A percentile compares a stretch with the other conserved stretches of the same genome.
Evolutionary conservation across 2,888 invertebrate genomes (phyloP).

Genomic region (Hydroisotoma schaefferi): DNA sequence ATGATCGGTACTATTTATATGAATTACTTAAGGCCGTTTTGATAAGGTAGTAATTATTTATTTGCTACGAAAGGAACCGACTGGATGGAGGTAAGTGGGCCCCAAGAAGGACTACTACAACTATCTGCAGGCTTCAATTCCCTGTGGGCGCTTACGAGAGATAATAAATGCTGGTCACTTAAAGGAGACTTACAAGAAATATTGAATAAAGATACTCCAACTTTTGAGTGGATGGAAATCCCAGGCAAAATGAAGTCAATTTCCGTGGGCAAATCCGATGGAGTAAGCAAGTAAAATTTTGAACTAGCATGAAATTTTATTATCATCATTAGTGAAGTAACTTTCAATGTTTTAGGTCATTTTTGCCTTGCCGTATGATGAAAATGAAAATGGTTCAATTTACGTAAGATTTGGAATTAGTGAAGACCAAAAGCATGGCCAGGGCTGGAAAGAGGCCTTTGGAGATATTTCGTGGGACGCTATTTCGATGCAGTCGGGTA

Average conservation of each 20-base stretch:
- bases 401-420: conserved; percentile 35
- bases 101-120: conserved; percentile 53
- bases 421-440: conserved; percentile 39
- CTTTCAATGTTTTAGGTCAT: conserved; percentile 31
- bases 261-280: conserved; percentile 41
- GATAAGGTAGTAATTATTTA: not conserved
- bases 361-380: conserved; percentile 36
- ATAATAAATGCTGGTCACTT: conserved; percentile 52
- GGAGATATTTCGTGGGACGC: conserved; percentile 36
- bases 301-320: not conserved
- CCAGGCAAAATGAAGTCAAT: conserved; percentile 44
- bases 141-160: conserved; percentile 76
- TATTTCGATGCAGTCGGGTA: conserved; percentile 24
- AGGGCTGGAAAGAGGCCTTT: conserved; percentile 43
- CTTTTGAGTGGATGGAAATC: conserved; percentile 45
- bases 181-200: conserved; percentile 37
- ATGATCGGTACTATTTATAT: conserved; percentile 58
- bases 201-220: conserved; percentile 8
- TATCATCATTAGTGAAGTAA: not conserved
- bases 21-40: not conserved
- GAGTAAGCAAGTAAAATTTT: conserved; percentile 17
- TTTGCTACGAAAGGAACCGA: conserved; percentile 58
- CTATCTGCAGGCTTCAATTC: conserved; percentile 77
- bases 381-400: conserved; percentile 28
- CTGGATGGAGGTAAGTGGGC: conserved; percentile 64